Base-by-base conservation (phyloP, 2,113 vertebrate species). In the Murina feae region DNA sequence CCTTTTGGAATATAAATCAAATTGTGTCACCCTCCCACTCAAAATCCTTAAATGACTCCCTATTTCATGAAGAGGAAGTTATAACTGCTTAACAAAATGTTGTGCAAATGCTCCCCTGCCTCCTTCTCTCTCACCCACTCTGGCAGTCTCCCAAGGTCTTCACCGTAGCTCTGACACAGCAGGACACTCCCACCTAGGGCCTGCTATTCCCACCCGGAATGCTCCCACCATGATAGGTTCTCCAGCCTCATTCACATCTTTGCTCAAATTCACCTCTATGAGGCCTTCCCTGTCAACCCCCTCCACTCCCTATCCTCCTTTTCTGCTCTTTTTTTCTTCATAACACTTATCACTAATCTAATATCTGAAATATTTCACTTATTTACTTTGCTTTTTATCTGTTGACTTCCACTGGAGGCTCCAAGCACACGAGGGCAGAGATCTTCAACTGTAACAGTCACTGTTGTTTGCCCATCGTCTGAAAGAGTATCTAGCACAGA, bases 1-100 rank as follows among this genome's bases (percentile, higher is more conserved):
- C 16, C 21, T 79, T 68, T 68, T 51, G 47, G 53, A 49, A 58
- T 9, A 47, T 23, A 71, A 78, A 89, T 78, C 51, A 89, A 92
- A 65, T n/a, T 14, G 20, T 16, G 7, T 65, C 8, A 74, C 5
- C 51, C 84, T 60, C 71, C 18, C 25, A 55, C 42, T 53, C 13
- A 21, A 81, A 82, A 68, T 82, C 68, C 12, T 66, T 30, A 28
- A 69, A 17, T 2, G 32, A 58, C 10, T 86, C 20, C 30, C 12
- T 37, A 42, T 30, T 72, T 89, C 53, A 47, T 1, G 11, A n/a
- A 86, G 10, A 79, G 23, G 74, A 74, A 76, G 51, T 13, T 14
- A n/a, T 3, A 55, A 5, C 13, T 42, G 11, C 47, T 30, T 85
- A 14, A 51, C 60, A 69, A 6, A 81, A 65, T 7, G 28, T 23